A percentile compares a stretch with the other conserved stretches of the same genome.
Conservation (phyloP, 2,113 vertebrate genomes). For the Phrynosoma blainvillii region DNA sequence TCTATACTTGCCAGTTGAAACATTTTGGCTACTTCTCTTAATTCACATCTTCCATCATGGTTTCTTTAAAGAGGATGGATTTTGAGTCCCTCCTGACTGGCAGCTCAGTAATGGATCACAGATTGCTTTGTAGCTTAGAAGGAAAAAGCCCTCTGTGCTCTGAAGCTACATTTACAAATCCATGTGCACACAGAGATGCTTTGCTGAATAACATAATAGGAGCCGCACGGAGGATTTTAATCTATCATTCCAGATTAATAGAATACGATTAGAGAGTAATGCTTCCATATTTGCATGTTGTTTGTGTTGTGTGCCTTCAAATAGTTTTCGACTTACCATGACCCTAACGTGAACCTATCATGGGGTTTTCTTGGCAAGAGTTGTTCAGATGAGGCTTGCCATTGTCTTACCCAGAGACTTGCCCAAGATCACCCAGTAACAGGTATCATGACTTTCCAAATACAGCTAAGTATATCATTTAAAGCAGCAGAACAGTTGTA, state of each 20-base stretch:
- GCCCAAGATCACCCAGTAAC: not conserved
- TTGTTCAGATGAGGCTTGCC: too few species aligned
- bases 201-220: constrained; percentile 15
- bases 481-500: not conserved
- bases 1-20: not conserved
- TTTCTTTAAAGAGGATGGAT: not conserved
- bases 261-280: constrained; percentile 41
- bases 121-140: constrained; percentile 38
- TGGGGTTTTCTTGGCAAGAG: too few species aligned
- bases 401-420: too few species aligned
- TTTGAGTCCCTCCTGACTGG: not conserved
- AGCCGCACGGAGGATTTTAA: constrained; percentile 35
- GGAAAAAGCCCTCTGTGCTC: not conserved
- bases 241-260: constrained; percentile 54
- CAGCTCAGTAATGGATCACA: not conserved
- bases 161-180: not conserved
- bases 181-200: constrained; percentile 15
- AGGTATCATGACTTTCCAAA: not conserved
- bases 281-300: not conserved
- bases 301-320: too few species aligned
- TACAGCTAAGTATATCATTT: not conserved
- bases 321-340: too few species aligned
- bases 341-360: too few species aligned
- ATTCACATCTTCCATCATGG: not conserved
- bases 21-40: not conserved